Percentiles rank a stretch among this genome's conserved stretches.
Conservation (phyloP, 1,140 invertebrate species). For the honey bee (Apis mellifera) region DNA sequence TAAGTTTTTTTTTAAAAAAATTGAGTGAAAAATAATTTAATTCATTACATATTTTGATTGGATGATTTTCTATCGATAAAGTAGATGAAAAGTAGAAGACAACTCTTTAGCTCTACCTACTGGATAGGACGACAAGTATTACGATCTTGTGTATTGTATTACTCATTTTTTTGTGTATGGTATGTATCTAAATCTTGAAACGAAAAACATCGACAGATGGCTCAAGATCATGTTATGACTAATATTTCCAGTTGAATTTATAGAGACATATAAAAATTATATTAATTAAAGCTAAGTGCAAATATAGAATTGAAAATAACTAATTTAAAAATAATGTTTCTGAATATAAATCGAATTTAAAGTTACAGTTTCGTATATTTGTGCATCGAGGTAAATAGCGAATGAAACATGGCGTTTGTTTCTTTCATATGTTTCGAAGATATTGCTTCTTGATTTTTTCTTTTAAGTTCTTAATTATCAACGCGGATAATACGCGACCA, state of each 20-base stretch:
- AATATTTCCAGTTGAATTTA: constrained; percentile 68
- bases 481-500: constrained; percentile 2
- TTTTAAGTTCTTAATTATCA: constrained; percentile 24
- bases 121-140: constrained; percentile 46
- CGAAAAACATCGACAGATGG: constrained; percentile 78
- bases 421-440: constrained; percentile 69
- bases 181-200: constrained; percentile 65
- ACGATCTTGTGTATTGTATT: constrained; percentile 53
- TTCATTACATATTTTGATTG: constrained; percentile 34
- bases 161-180: constrained; percentile 47
- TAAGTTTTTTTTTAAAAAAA: background rate
- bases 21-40: background rate
- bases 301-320: constrained; percentile 19
- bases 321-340: constrained; percentile 33
- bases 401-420: constrained; percentile 79
- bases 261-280: constrained; percentile 45
- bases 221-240: constrained; percentile 76
- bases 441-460: constrained; percentile 44
- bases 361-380: constrained; percentile 56
- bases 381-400: constrained; percentile 66
- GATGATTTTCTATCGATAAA: constrained; percentile 31
- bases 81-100: constrained; percentile 22
- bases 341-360: constrained; percentile 50
- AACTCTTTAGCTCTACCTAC: constrained; percentile 50
- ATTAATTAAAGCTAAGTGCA: constrained; percentile 47